Evolutionary conservation across 2,888 invertebrate species (phyloP).

Genomic region (Callinectes sapidus): DNA sequence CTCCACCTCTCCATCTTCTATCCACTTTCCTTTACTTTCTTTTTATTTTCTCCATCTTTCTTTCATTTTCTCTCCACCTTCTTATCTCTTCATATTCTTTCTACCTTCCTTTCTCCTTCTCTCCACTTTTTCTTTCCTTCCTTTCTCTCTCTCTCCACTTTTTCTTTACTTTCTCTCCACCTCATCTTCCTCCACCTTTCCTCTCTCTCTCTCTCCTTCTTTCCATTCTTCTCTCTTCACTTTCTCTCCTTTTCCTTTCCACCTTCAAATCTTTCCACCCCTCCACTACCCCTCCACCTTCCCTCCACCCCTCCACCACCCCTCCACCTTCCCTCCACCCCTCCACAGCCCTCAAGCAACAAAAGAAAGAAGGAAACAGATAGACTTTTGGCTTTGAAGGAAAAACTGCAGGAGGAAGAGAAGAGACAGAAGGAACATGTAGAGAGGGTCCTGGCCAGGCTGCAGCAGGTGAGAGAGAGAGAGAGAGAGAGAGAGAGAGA

Average conservation of each 20-base stretch:
- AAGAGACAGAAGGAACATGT: slow-evolving; percentile 96
- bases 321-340: neutral
- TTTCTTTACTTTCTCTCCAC: neutral
- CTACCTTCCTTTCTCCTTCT: too few relatives aligned
- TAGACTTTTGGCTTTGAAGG: slow-evolving; percentile 89
- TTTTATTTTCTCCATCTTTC: too few relatives aligned
- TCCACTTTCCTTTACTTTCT: too few relatives aligned
- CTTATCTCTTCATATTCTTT: too few relatives aligned
- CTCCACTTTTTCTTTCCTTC: too few relatives aligned
- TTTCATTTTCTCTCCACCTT: too few relatives aligned
- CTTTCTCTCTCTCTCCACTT: neutral
- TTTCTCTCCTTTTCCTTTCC: neutral
- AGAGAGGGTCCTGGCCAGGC: slow-evolving; percentile 84
- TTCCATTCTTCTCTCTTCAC: neutral
- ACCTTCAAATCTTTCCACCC: neutral
- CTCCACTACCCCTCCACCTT: neutral
- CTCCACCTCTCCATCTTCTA: too few relatives aligned
- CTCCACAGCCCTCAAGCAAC: slow-evolving; percentile 75
- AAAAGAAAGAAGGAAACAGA: slow-evolving; percentile 97
- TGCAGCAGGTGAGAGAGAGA: slow-evolving; percentile 77
- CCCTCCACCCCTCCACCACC: neutral
- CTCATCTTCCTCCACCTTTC: neutral
- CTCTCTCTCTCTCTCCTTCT: neutral
- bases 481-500: neutral
- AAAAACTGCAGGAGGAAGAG: slow-evolving; percentile 95